Base-by-base conservation (phyloP, 2,888 invertebrate genomes). In the Drosophila anomalata region DNA sequence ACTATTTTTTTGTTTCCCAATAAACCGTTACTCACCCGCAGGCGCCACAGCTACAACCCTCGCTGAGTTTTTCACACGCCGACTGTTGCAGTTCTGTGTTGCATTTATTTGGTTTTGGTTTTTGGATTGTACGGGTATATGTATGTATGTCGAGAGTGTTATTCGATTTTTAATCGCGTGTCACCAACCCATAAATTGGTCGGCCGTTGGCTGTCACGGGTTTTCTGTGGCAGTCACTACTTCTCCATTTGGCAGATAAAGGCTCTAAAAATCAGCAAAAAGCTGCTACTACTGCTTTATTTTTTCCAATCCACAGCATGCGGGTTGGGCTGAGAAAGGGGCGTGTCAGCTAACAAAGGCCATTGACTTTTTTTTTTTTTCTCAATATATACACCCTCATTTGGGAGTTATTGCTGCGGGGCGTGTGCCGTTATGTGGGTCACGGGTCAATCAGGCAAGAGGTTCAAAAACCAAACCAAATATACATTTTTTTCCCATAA, bases 121-220 rank as follows among this genome's bases (percentile, higher is more conserved):
- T 68, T 55, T 54, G 62, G 50, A 17, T 17, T 24, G 72, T 55
- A 44, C 17, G 20, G 33, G 17, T 17, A 5, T 12, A n/a, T n/a
- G 22, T 20, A 12, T 17, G 2, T 12, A n/a, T n/a, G 22, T 20
- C 17, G 17, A 4, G 4, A 4, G 8, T 42, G 41, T 56, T 56
- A 66, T 78, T 84, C 85, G 85, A 82, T 78, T 70, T 81, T 44
- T 39, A 77, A 82, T 82, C 82, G 82, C 82, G 87, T 82, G 82
- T 81, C 74, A 69, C 67, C 44, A 66, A 72, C 69, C 85, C 75
- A 82, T 82, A 87, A 82, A 87, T 73, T 57, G 66, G 67, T 60
- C 55, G 72, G 44, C 58, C 58, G 65, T 51, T 58, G 70, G 31
- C 65, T 71, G 71, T 63, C 71, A 53, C 58, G 58, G 71, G 61